Evolutionary conservation across 2,797 vertebrate species (phyloP).

Genomic region (Pipistrellus kuhlii): DNA sequence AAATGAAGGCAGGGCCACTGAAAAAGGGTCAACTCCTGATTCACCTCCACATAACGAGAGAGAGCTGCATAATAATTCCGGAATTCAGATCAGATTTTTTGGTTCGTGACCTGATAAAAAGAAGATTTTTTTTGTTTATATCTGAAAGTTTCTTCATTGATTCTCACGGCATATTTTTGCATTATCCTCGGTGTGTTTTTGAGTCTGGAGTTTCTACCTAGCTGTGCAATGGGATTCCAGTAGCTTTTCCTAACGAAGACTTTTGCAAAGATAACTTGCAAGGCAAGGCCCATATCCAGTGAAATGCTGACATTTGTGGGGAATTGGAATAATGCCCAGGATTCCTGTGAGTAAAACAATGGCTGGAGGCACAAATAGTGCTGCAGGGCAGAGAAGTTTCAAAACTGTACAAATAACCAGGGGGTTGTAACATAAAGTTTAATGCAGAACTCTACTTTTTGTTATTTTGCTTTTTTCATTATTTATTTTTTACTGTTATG

Average conservation of each 20-base stretch:
- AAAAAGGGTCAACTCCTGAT: conserved; percentile 31
- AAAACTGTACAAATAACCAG: conserved; percentile 49
- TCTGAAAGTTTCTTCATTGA: background rate
- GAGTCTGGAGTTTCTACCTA: background rate
- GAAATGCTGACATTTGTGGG: background rate
- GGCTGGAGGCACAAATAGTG: conserved; percentile 57
- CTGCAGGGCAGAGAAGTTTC: conserved; percentile 57
- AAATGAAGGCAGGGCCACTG: conserved; percentile 47
- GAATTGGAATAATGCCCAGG: conserved; percentile 72
- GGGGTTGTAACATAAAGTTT: conserved; percentile 72
- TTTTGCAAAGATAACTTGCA: conserved; percentile 70
- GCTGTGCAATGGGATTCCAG: conserved; percentile 42
- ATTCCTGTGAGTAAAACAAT: conserved; percentile 66
- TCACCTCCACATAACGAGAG: background rate
- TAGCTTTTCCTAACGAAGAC: conserved; percentile 57
- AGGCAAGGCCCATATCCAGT: background rate
- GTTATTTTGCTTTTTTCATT: conserved; percentile 12
- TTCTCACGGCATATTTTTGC: conserved; percentile 28
- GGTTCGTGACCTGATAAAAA: background rate
- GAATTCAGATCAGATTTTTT: conserved; percentile 61
- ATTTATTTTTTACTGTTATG: conserved; percentile 51
- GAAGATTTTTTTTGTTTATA: conserved; percentile 19
- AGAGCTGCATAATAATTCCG: conserved; percentile 52
- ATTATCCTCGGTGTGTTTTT: fast-evolving
- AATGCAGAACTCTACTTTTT: conserved; percentile 64